Evolutionary conservation across 2,113 vertebrate species (phyloP).

Genomic region (Alouatta palliata): DNA sequence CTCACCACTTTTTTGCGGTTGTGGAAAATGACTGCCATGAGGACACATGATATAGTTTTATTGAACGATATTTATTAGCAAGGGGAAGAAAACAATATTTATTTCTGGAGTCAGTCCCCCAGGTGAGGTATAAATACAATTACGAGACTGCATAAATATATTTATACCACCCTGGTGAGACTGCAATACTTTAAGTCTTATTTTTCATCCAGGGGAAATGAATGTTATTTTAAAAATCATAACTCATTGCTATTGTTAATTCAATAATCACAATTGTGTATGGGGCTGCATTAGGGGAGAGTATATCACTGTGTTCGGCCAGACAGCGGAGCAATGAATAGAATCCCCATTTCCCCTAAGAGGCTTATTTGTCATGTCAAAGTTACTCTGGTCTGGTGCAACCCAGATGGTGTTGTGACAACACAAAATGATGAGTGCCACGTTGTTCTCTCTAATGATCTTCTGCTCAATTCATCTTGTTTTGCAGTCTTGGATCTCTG

Average conservation of each 20-base stretch:
- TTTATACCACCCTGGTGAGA: constrained; percentile 59
- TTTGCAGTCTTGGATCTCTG: neutral
- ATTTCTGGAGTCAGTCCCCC: constrained; percentile 69
- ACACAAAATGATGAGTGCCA: constrained; percentile 50
- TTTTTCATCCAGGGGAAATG: constrained; percentile 77
- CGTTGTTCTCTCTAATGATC: constrained; percentile 59
- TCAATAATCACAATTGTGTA: constrained; percentile 58
- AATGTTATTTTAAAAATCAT: constrained; percentile 75
- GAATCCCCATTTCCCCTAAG: constrained; percentile 50
- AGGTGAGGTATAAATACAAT: constrained; percentile 79
- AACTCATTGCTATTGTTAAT: constrained; percentile 72
- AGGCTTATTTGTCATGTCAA: constrained; percentile 65
- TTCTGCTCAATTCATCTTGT: constrained; percentile 26
- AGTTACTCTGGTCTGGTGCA: constrained; percentile 59
- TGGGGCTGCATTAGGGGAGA: constrained; percentile 15
- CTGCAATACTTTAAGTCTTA: constrained; percentile 71
- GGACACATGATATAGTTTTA: constrained; percentile 56
- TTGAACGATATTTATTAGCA: constrained; percentile 62
- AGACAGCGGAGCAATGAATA: constrained; percentile 57
- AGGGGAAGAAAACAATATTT: constrained; percentile 76
- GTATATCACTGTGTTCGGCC: constrained; percentile 39
- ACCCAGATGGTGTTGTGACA: constrained; percentile 58
- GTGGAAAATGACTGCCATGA: constrained; percentile 30
- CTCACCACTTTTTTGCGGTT: neutral
- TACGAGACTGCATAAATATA: constrained; percentile 67